Conservation (phyloP, 2,113 vertebrate species). For the Anarrhichthys ocellatus region DNA sequence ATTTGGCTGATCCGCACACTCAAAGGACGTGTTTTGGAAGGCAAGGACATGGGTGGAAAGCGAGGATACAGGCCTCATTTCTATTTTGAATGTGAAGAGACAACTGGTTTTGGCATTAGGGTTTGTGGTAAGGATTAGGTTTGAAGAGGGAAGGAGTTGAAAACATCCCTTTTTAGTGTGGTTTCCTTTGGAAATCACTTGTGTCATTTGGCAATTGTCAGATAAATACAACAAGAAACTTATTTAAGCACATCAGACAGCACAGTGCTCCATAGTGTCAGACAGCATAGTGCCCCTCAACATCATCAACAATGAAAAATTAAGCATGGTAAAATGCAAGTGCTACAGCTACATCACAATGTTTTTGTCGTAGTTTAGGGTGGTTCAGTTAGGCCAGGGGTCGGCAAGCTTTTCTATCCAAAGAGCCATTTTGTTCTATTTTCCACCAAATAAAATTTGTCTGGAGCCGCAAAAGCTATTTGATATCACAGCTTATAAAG, state of each 20-base stretch:
- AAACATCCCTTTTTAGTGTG: not conserved
- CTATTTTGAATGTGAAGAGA: not conserved
- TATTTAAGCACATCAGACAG: not conserved
- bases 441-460: too few species aligned
- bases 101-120: not conserved
- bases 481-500: too few species aligned
- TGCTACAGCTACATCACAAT: not conserved
- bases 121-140: not conserved
- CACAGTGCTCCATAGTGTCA: not conserved
- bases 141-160: not conserved
- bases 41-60: not conserved
- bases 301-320: not conserved
- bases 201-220: not conserved
- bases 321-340: not conserved
- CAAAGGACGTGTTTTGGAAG: not conserved
- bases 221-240: not conserved
- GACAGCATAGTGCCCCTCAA: not conserved
- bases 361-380: too few species aligned
- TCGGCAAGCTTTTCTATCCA: too few species aligned
- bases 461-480: too few species aligned
- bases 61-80: not conserved
- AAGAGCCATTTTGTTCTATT: too few species aligned
- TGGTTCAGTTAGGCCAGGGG: not conserved
- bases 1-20: not conserved
- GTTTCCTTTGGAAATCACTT: not conserved